Conservation (phyloP, 2,113 vertebrate species). For the Mungos mungo region DNA sequence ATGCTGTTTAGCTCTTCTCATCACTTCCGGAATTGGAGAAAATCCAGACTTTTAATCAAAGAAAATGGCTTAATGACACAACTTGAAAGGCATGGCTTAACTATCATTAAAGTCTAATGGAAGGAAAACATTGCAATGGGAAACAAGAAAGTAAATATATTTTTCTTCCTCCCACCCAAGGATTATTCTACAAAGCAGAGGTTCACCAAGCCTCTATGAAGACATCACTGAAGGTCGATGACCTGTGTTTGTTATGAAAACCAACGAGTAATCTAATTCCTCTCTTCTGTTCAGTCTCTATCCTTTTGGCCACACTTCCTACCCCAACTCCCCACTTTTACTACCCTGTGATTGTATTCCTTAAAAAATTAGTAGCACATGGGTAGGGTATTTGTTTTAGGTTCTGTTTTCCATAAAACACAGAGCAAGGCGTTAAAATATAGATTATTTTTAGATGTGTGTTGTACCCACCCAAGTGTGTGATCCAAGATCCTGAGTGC, state of each 20-base stretch:
- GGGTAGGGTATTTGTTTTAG: not conserved
- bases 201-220: not conserved
- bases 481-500: not conserved
- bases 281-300: not conserved
- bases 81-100: not conserved
- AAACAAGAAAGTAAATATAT: not conserved
- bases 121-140: not conserved
- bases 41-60: not conserved
- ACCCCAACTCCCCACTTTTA: not conserved
- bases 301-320: not conserved
- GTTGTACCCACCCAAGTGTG: not conserved
- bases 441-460: not conserved
- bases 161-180: not conserved
- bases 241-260: not conserved
- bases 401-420: not conserved
- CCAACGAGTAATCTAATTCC: rapidly evolving
- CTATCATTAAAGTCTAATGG: not conserved
- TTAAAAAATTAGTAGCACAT: not conserved
- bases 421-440: not conserved
- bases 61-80: not conserved
- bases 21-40: not conserved
- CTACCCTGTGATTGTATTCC: not conserved
- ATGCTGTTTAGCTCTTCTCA: not conserved
- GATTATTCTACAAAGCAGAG: not conserved
- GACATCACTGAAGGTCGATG: not conserved